Conservation (phyloP, 2,797 vertebrate genomes). For the Rhincodon typus region DNA sequence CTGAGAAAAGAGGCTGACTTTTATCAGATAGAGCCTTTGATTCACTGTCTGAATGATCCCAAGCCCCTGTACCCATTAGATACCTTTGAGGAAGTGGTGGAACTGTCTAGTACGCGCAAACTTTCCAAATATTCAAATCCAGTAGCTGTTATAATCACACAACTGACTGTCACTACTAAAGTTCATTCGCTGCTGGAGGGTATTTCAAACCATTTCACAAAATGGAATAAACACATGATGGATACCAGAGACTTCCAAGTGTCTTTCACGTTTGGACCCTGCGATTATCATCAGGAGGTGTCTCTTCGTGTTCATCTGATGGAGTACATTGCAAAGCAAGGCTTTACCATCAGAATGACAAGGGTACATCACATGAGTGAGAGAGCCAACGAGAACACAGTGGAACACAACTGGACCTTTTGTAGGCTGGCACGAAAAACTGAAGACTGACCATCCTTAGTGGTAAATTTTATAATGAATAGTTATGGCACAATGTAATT, state of each 20-base stretch:
- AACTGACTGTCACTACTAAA: constrained; percentile 92
- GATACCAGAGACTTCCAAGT: constrained; percentile 98
- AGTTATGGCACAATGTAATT: not conserved
- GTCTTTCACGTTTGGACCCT: constrained; percentile 96
- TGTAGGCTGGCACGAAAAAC: constrained; percentile 89
- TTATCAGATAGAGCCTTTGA: constrained; percentile 94
- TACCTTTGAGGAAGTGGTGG: constrained; percentile 94
- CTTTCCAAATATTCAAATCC: constrained; percentile 98
- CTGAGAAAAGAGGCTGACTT: constrained; percentile 95
- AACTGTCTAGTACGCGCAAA: constrained; percentile 94
- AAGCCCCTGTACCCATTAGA: constrained; percentile 90
- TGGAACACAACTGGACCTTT: constrained; percentile 99
- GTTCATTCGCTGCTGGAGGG: constrained; percentile 88
- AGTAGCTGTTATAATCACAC: constrained; percentile 94
- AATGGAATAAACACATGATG: constrained; percentile 99
- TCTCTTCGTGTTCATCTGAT: constrained; percentile 90
- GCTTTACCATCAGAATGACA: constrained; percentile 92
- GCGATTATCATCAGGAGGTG: constrained; percentile 97
- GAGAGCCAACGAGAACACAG: constrained; percentile 95
- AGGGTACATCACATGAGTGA: constrained; percentile 98
- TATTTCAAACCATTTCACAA: constrained; percentile 93
- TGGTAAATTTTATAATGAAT: not conserved
- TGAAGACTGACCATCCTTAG: constrained; percentile 60
- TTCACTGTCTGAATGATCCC: constrained; percentile 89
- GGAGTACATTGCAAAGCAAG: constrained; percentile 98